Conservation (phyloP, 2,113 vertebrate species). For the Megalops atlanticus region DNA sequence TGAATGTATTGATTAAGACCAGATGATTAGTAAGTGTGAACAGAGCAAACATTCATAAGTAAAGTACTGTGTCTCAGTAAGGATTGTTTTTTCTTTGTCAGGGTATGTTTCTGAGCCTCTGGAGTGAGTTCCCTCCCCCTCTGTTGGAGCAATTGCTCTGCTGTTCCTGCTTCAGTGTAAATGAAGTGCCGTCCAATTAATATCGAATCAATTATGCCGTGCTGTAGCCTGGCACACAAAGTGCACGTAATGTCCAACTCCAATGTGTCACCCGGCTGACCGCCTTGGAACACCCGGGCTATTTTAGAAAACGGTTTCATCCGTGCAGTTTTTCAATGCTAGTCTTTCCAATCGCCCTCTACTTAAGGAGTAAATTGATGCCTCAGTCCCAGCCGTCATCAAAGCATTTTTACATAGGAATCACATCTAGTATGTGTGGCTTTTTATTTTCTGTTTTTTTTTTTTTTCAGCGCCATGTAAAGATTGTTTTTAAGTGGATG, state of each 20-base stretch:
- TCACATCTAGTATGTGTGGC: slow-evolving; percentile 11
- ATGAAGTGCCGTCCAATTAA: slow-evolving; percentile 62
- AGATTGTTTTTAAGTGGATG: slow-evolving; percentile 37
- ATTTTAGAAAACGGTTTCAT: slow-evolving; percentile 32
- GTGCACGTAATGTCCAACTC: slow-evolving; percentile 36
- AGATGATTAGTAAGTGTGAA: slow-evolving; percentile 38
- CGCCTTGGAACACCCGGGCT: slow-evolving; percentile 39
- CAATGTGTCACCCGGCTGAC: slow-evolving; percentile 41
- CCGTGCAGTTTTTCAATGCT: slow-evolving; percentile 15
- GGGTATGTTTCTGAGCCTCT: slow-evolving; percentile 26
- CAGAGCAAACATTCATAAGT: too few relatives aligned
- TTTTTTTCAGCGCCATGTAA: slow-evolving; percentile 15
- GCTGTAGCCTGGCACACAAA: slow-evolving; percentile 35
- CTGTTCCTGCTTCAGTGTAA: slow-evolving; percentile 53
- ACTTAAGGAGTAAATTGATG: not conserved
- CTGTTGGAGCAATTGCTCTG: slow-evolving; percentile 28
- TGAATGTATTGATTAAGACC: slow-evolving; percentile 35
- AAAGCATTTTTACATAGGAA: not conserved
- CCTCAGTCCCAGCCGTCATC: not conserved
- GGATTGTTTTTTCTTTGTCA: slow-evolving; percentile 46
- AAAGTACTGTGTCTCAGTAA: slow-evolving; percentile 39
- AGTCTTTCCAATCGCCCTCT: slow-evolving; percentile 16
- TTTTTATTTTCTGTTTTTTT: slow-evolving; percentile 6
- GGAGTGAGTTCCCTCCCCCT: not conserved
- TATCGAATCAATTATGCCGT: slow-evolving; percentile 65